Evolutionary conservation across 2,113 vertebrate genomes (phyloP), one percentile per base, ranked within the genome.

Genomic region (Onychostoma macrolepis): DNA sequence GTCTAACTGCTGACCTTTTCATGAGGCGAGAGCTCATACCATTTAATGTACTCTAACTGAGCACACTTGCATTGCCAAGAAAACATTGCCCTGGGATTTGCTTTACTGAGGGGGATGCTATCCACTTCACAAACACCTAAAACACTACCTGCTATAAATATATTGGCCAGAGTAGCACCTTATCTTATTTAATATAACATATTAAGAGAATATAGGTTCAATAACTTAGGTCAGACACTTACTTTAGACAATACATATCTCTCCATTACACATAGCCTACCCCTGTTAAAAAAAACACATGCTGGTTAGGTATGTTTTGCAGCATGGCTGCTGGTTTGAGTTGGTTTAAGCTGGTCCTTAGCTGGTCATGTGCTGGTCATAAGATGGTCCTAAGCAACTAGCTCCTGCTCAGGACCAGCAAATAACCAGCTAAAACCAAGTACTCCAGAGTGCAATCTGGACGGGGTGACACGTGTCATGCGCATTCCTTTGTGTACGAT

Each of bases 1-100:
- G 61, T 80, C 33, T 80, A 80, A 80, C 63, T 80, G 45, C 9
- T 71, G 33, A 80, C 85, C 63, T 86, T 86, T 71, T 56, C 75
- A 86, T 80, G 45, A 71, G n/a, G 24, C 21, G 17, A 45, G 61
- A 80, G 63, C 76, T 86, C 75, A 38, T 38, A 56, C 67, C 63
- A 86, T 50, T 53, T 69, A 53, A 50, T 53, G 33, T 67, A 63
- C 76, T 71, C 78, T 86, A 71, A 80, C 67, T 11, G 63, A 80
- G 85, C 28, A 21, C 21, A 26, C 43, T 67, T 50, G 8, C 41
- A 69, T 67, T 56, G 76, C 43, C 85, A 80, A 72, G 77, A 48
- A 86, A 78, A 53, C 41, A 69, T 26, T 71, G 45, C 75, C 63
- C 36, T 48, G 24, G 9, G 36, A 7, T 36, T 69, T 38, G 41